Evolutionary conservation across 2,797 vertebrate species (phyloP).

Genomic region (Syngnathus acus): DNA sequence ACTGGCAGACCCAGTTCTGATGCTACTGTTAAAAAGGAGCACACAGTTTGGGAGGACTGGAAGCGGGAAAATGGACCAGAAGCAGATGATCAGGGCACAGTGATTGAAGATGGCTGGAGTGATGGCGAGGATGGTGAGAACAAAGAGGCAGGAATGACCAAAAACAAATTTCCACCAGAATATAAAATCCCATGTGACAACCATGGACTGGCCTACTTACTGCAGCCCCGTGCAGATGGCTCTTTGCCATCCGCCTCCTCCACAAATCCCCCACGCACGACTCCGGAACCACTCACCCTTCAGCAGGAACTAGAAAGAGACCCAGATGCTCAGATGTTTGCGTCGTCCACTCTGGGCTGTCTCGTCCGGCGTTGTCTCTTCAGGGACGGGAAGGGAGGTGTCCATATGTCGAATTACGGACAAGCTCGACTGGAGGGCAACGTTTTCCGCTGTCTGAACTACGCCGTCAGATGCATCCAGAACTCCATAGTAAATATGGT

Average conservation of each 20-base stretch:
- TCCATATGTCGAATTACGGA: conserved; percentile 78
- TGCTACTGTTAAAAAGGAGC: conserved; percentile 56
- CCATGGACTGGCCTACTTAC: conserved; percentile 73
- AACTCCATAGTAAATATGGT: conserved; percentile 75
- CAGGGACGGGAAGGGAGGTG: conserved; percentile 79
- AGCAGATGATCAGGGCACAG: conserved; percentile 61
- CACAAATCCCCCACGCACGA: conserved; percentile 52
- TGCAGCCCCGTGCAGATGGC: conserved; percentile 63
- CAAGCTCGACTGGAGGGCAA: conserved; percentile 81
- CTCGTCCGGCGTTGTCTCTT: conserved; percentile 80
- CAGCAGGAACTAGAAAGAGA: conserved; percentile 82
- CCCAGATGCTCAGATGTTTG: conserved; percentile 74
- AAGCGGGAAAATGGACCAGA: conserved; percentile 55
- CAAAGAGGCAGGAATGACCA: conserved; percentile 49
- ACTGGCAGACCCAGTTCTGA: conserved; percentile 36
- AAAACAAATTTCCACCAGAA: conserved; percentile 32
- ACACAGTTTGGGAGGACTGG: conserved; percentile 55
- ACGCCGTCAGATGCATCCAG: conserved; percentile 79
- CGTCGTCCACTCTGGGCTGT: conserved; percentile 74
- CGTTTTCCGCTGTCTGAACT: conserved; percentile 78
- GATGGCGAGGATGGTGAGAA: conserved; percentile 75
- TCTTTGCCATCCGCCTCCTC: conserved; percentile 62
- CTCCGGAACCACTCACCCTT: conserved; percentile 68
- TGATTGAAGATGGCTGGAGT: conserved; percentile 67
- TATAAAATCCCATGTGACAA: conserved; percentile 70